Evolutionary conservation across 2,113 vertebrate genomes (phyloP), one percentile per base, ranked within the genome.

Genomic region (Toxotes jaculatrix): DNA sequence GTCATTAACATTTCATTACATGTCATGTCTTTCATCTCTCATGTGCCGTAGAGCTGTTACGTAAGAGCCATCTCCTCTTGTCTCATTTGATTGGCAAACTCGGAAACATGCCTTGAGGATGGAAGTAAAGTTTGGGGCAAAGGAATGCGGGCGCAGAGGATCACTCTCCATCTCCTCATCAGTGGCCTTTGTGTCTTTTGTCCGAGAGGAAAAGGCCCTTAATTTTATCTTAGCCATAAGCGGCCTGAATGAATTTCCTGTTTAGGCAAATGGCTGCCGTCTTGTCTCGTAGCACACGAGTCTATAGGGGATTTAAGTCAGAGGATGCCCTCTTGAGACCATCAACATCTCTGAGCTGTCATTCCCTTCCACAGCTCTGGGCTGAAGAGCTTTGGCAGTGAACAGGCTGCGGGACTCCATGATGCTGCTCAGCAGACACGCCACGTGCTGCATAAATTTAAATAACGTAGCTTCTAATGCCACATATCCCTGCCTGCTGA

Each of bases 1-100:
- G 79, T 76, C 70, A 57, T 92, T 87, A 92, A 90, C 84, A 83
- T 93, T 93, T 91, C 77, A 83, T 71, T 61, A 55, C 70, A 23
- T 34, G 70, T 78, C 77, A 57, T 80, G 78, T 83, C 77, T 86
- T 84, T 87, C 65, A 69, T 88, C 23, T 83, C 79, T 85, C 77
- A 49, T 57, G 80, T 53, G 47, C 47, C 5, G 60, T 19, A 49
- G 64, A 42, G 53, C 74, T 64, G 19, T 94, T 94, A 77, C 65
- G 42, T 91, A 93, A 94, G 51, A 73, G 67, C 19, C 59, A 17
- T 80, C 61, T 3, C 71, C 76, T 68, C 51, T 36, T 62, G 65
- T 85, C 69, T 80, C n/a, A 19, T 74, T 64, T 89, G 87, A 91
- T 40, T 67, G 82, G 56, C 77, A 77, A 66, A 60, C 78, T 82